phyloP scores from a whole-genome alignment of 2,113 vertebrate species.

The Melierax canorus region DNA sequence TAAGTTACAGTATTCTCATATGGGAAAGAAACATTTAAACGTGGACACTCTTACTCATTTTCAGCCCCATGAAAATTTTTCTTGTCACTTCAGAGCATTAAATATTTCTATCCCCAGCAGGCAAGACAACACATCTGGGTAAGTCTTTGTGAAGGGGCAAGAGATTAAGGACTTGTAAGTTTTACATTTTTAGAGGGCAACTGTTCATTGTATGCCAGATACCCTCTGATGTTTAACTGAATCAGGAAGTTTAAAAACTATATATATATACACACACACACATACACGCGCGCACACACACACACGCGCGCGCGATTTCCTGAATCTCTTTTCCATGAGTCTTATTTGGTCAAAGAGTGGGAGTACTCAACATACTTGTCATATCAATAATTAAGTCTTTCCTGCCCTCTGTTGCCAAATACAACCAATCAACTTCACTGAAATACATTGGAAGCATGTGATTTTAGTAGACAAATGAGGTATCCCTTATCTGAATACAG shows the following conservation, averaged over 20 bases:
- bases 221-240: neutral
- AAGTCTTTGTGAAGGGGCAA: neutral
- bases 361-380: neutral
- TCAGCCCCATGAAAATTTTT: neutral
- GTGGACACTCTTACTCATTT: neutral
- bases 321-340: neutral
- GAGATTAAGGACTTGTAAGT: neutral
- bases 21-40: neutral
- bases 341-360: neutral
- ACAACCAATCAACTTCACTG: neutral
- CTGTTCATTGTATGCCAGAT: neutral
- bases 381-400: neutral
- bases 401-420: neutral
- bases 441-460: neutral
- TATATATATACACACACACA: accelerated
- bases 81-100: neutral
- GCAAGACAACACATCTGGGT: neutral
- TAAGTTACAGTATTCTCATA: neutral
- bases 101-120: neutral
- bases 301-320: neutral
- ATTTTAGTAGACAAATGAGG: conserved; percentile 21
- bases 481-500: conserved; percentile 17
- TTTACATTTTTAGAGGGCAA: neutral
- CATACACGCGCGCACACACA: neutral
- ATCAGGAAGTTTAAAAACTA: neutral